These are phyloP conservation scores for Frankliniella intonsa DNA, from an alignment of 2,888 invertebrate genomes.

Conservation along the genomic window DNA sequence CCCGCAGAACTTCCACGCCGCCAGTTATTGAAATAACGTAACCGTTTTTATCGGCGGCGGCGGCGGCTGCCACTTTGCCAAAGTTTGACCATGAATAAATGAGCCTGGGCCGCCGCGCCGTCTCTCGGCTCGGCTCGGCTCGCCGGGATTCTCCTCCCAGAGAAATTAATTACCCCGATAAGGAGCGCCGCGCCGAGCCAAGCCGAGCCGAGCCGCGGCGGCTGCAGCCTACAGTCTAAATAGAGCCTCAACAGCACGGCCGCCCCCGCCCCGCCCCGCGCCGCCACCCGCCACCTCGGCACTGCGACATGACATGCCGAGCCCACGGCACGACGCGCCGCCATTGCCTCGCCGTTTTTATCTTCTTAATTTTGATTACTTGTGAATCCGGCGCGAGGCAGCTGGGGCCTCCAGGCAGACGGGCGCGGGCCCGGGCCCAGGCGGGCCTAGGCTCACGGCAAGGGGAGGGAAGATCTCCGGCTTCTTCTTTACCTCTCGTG, in stretches of 20 bases:
- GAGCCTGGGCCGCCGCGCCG: background rate
- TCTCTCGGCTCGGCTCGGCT: background rate
- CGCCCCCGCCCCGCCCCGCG: background rate
- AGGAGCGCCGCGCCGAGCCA: background rate
- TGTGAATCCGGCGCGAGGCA: background rate
- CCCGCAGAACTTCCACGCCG: background rate
- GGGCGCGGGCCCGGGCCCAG: too few species aligned
- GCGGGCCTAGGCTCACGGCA: background rate
- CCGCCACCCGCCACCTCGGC: background rate
- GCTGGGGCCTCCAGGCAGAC: too few species aligned
- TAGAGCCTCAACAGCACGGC: background rate
- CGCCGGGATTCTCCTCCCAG: background rate
- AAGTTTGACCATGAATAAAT: constrained; percentile 22
- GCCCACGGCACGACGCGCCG: background rate
- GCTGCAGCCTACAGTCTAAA: background rate
- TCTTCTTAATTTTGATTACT: constrained; percentile 16
- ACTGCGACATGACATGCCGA: background rate
- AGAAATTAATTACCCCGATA: constrained; percentile 20
- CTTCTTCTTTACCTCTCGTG: background rate
- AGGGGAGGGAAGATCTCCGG: background rate
- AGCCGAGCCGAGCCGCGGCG: background rate
- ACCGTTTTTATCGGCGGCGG: background rate
- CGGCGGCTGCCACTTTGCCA: constrained; percentile 13
- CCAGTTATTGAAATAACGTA: constrained; percentile 11
- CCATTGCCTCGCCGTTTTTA: background rate